Percentiles rank a stretch among this genome's conserved stretches.
Conservation (phyloP, 2,888 invertebrate genomes). For the Pammene fasciana region DNA sequence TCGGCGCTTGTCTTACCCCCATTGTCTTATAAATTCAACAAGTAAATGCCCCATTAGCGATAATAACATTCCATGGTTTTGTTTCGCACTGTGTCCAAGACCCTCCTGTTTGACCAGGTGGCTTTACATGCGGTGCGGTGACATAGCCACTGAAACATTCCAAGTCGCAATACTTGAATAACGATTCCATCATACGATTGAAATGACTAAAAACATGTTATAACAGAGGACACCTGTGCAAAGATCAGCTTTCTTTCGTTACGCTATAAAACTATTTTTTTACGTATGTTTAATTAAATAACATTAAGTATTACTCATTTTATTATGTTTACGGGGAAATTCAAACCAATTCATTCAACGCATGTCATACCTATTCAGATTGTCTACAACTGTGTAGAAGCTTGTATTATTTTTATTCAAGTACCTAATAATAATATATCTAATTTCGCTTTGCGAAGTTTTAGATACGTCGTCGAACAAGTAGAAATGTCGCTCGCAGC, state of each 20-base stretch:
- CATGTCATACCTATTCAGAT: too few species aligned
- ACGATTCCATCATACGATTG: slow-evolving; percentile 32
- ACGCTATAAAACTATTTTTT: slow-evolving; percentile 14
- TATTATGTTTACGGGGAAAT: too few species aligned
- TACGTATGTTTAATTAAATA: background rate
- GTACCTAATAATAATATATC: too few species aligned
- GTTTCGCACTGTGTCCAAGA: slow-evolving; percentile 1
- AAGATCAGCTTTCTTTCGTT: slow-evolving; percentile 28
- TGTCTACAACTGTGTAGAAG: too few species aligned
- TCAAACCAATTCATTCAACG: too few species aligned
- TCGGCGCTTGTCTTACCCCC: slow-evolving; percentile 19
- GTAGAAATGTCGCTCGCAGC: too few species aligned
- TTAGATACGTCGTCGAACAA: too few species aligned
- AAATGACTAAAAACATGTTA: slow-evolving; percentile 31
- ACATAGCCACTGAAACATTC: slow-evolving; percentile 30
- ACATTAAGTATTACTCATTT: too few species aligned
- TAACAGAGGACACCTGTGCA: slow-evolving; percentile 30
- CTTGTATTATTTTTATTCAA: too few species aligned
- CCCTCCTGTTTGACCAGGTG: slow-evolving; percentile 25
- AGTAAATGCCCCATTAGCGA: slow-evolving; percentile 36
- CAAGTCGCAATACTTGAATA: slow-evolving; percentile 27
- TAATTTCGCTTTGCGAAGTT: too few species aligned
- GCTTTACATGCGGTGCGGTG: background rate
- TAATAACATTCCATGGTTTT: slow-evolving; percentile 25
- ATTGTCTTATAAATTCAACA: slow-evolving; percentile 38